phyloP scores from a whole-genome alignment of 2,113 vertebrate species.

The Coreoperca whiteheadi region DNA sequence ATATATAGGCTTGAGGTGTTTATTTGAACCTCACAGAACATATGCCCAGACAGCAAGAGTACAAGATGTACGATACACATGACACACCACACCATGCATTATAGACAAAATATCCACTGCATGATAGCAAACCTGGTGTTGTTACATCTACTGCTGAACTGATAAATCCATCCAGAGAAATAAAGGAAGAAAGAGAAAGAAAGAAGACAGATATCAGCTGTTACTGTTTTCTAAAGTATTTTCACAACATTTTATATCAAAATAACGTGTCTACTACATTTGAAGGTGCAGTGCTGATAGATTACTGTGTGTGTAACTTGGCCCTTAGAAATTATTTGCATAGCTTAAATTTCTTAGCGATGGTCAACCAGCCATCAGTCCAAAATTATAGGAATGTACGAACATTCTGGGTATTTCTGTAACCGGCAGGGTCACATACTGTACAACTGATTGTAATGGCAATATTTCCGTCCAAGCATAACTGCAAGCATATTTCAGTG shows the following conservation, averaged over 20 bases:
- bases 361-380: not conserved
- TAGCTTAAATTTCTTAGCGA: constrained; percentile 30
- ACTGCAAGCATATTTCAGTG: constrained; percentile 25
- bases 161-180: constrained; percentile 63
- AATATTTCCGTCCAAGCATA: constrained; percentile 5
- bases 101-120: constrained; percentile 46
- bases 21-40: constrained; percentile 7
- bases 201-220: constrained; percentile 44
- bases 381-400: constrained; percentile 40
- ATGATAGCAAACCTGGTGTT: constrained; percentile 72
- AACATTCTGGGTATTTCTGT: constrained; percentile 15
- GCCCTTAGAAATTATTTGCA: constrained; percentile 50
- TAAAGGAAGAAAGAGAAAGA: constrained; percentile 39
- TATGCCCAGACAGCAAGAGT: constrained; percentile 51
- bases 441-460: constrained; percentile 7
- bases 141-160: constrained; percentile 73
- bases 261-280: constrained; percentile 6
- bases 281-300: not conserved
- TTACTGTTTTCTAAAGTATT: constrained; percentile 15
- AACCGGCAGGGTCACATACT: constrained; percentile 27
- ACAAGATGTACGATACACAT: constrained; percentile 51
- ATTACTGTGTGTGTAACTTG: constrained; percentile 3
- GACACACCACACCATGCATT: constrained; percentile 77
- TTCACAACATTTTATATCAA: constrained; percentile 31
- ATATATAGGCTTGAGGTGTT: not conserved